Evolutionary conservation across 2,797 vertebrate species (phyloP).

Genomic region (Crypturellus tataupa): DNA sequence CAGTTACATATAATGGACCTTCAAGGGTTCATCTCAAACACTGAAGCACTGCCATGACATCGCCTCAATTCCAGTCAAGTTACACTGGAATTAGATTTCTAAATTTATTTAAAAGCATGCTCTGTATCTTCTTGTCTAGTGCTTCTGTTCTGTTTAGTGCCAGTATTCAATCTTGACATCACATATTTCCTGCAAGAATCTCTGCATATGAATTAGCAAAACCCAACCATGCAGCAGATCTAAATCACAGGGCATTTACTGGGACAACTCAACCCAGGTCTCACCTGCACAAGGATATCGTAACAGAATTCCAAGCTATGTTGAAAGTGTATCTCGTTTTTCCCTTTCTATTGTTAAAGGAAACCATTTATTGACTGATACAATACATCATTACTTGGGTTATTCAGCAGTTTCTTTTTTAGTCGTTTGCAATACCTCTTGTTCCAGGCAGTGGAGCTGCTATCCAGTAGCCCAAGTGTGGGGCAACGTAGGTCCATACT

Average conservation of each 20-base stretch:
- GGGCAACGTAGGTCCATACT: constrained; percentile 88
- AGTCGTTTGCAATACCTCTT: constrained; percentile 77
- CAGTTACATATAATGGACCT: not conserved
- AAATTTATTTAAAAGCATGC: not conserved
- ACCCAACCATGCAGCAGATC: not conserved
- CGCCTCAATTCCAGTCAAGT: not conserved
- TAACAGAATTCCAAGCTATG: not conserved
- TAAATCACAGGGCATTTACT: not conserved
- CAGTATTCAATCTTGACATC: not conserved
- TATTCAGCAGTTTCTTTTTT: not conserved
- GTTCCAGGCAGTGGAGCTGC: constrained; percentile 86
- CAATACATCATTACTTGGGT: not conserved
- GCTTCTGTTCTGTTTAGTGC: not conserved
- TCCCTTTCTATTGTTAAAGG: not conserved
- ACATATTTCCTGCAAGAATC: not conserved
- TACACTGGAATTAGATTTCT: not conserved
- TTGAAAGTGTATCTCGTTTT: not conserved
- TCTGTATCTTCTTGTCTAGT: not conserved
- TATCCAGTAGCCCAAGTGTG: constrained; percentile 92
- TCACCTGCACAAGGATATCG: not conserved
- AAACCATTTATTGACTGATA: not conserved
- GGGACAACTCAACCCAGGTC: not conserved
- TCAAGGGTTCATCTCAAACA: not conserved
- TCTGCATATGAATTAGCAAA: not conserved
- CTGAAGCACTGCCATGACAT: not conserved